These are phyloP conservation scores for Aulostomus chinensis DNA, from an alignment of 2,797 vertebrate species.

Conservation along the genomic window DNA sequence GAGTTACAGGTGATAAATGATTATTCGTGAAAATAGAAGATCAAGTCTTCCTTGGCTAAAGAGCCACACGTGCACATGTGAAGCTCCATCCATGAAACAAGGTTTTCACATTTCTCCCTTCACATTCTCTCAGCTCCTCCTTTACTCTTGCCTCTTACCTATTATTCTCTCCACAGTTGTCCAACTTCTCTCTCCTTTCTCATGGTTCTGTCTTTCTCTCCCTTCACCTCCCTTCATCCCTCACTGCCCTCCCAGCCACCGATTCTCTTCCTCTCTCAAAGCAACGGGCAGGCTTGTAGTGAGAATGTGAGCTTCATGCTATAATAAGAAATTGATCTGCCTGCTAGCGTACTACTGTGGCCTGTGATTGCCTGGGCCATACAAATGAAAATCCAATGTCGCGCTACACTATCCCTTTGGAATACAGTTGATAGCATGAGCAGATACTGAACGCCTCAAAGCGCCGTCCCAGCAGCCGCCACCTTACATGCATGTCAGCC, in stretches of 20 bases:
- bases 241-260: constrained; percentile 1
- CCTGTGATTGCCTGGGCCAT: constrained; percentile 74
- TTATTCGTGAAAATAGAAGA: constrained; percentile 28
- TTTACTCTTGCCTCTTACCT: constrained; percentile 10
- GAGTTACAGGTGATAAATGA: constrained; percentile 38
- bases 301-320: constrained; percentile 70
- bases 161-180: constrained; percentile 9
- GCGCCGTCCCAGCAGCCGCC: constrained; percentile 7
- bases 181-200: background rate
- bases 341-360: constrained; percentile 64
- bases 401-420: constrained; percentile 59
- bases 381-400: constrained; percentile 79
- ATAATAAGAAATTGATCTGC: constrained; percentile 83
- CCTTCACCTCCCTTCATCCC: constrained; percentile 14
- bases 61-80: background rate
- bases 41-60: constrained; percentile 13
- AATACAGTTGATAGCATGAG: constrained; percentile 60
- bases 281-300: constrained; percentile 39
- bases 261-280: constrained; percentile 25
- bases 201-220: background rate
- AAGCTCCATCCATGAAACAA: constrained; percentile 10
- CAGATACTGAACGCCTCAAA: constrained; percentile 45
- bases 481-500: constrained; percentile 19
- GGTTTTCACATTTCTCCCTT: constrained; percentile 1
- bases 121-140: background rate